Evolutionary conservation across 2,797 vertebrate species (phyloP).

Genomic region (Menidia menidia): DNA sequence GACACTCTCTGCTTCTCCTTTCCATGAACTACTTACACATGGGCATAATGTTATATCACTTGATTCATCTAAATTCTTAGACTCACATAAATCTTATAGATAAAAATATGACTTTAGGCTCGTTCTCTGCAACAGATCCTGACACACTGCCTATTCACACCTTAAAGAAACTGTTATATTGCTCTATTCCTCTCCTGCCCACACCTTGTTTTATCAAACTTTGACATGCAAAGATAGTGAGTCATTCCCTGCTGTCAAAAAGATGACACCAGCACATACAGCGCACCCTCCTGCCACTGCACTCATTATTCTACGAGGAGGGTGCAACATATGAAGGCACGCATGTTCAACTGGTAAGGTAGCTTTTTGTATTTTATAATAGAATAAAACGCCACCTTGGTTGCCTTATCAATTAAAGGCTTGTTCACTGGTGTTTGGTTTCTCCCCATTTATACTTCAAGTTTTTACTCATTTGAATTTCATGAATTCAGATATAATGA

Average conservation of each 20-base stretch:
- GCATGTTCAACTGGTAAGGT: conserved; percentile 41
- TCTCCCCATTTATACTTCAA: conserved; percentile 3
- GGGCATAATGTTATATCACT: not conserved
- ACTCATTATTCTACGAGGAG: conserved; percentile 39
- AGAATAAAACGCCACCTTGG: conserved; percentile 25
- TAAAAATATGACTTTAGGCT: not conserved
- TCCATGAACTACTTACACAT: conserved; percentile 1
- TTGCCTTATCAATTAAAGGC: conserved; percentile 55
- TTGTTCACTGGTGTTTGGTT: conserved; percentile 24
- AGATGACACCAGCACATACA: conserved; percentile 52
- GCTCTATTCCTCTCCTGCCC: not conserved
- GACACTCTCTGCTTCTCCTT: not conserved
- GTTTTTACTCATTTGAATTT: conserved; percentile 25
- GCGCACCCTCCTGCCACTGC: conserved; percentile 34
- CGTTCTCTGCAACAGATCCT: not conserved
- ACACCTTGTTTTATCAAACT: conserved; percentile 46
- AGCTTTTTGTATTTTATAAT: conserved; percentile 32
- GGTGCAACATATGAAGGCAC: conserved; percentile 49
- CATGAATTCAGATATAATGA: conserved; percentile 33
- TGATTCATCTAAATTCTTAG: not conserved
- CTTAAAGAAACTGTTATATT: conserved; percentile 9
- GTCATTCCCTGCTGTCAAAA: conserved; percentile 50
- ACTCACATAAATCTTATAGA: not conserved
- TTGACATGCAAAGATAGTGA: conserved; percentile 42
- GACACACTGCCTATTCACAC: not conserved